Conservation (phyloP, 2,888 invertebrate genomes). For the Pogonocherus hispidulus region DNA sequence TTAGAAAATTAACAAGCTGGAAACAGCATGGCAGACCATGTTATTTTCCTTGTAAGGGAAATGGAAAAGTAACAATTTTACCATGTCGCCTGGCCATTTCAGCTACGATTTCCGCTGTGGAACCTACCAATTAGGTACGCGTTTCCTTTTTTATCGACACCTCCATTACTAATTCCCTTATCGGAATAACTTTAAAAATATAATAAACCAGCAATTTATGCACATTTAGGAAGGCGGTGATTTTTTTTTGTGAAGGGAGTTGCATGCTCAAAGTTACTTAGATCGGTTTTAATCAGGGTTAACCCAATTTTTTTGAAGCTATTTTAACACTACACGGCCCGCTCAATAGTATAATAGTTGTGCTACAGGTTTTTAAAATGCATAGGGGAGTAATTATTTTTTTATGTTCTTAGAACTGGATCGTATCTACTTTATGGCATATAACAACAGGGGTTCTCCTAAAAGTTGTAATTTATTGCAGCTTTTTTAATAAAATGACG, state of each 20-base stretch:
- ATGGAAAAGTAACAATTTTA: constrained; percentile 49
- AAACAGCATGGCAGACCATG: constrained; percentile 31
- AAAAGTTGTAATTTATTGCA: background rate
- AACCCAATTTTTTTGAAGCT: constrained; percentile 50
- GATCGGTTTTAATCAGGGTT: constrained; percentile 54
- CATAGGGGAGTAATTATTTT: constrained; percentile 6
- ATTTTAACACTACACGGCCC: constrained; percentile 7
- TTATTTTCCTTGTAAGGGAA: constrained; percentile 39
- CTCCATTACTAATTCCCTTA: constrained; percentile 51
- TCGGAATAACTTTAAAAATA: constrained; percentile 46
- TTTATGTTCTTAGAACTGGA: constrained; percentile 3
- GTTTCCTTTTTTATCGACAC: constrained; percentile 52
- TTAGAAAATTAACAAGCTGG: constrained; percentile 41
- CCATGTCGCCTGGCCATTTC: constrained; percentile 46
- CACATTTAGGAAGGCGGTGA: constrained; percentile 46
- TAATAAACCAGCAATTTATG: constrained; percentile 54
- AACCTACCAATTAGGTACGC: constrained; percentile 49
- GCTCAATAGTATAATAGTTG: no score
- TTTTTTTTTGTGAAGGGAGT: constrained; percentile 56
- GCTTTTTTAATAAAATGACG: no score
- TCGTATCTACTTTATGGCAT: constrained; percentile 13
- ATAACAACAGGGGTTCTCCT: constrained; percentile 6
- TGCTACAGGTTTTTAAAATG: background rate
- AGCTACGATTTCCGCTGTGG: constrained; percentile 45
- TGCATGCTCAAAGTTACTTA: constrained; percentile 59